phyloP scores from a whole-genome alignment of 2,888 invertebrate genomes.

The Selenia dentaria region DNA sequence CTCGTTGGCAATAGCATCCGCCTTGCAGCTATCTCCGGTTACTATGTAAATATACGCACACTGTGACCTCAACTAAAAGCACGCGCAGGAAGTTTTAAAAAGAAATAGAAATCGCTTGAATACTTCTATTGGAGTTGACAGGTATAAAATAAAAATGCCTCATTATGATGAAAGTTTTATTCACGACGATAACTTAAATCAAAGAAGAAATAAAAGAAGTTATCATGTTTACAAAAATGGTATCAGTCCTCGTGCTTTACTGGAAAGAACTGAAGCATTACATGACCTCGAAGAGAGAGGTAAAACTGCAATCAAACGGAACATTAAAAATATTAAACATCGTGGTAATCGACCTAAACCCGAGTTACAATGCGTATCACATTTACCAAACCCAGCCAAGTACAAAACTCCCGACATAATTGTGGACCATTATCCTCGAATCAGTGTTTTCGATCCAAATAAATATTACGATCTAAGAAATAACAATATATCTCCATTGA shows the following conservation, averaged over 20 bases:
- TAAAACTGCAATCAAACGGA: conserved; percentile 71
- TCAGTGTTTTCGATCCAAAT: conserved; percentile 66
- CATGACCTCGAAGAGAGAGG: conserved; percentile 68
- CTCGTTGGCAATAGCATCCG: conserved; percentile 51
- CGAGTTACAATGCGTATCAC: conserved; percentile 43
- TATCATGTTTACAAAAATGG: conserved; percentile 80
- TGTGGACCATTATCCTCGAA: conserved; percentile 66
- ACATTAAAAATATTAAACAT: conserved; percentile 72
- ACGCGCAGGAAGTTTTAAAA: conserved; percentile 3
- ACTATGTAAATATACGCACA: conserved; percentile 49
- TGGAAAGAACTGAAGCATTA: conserved; percentile 64
- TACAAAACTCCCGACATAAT: conserved; percentile 67
- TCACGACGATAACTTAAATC: conserved; percentile 75
- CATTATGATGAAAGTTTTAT: conserved; percentile 83
- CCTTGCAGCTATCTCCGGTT: conserved; percentile 46
- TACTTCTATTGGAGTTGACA: conserved; percentile 1
- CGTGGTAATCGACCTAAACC: conserved; percentile 61
- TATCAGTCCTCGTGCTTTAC: conserved; percentile 55
- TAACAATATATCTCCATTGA: conserved; percentile 62
- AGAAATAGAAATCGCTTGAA: conserved; percentile 5
- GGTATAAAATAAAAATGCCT: conserved; percentile 57
- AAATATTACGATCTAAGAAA: conserved; percentile 70
- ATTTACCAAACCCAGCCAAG: conserved; percentile 42
- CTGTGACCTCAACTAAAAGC: conserved; percentile 40
- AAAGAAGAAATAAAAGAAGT: conserved; percentile 77